Base-by-base conservation (phyloP, 2,797 vertebrate genomes). In the Aphelocoma californica region DNA sequence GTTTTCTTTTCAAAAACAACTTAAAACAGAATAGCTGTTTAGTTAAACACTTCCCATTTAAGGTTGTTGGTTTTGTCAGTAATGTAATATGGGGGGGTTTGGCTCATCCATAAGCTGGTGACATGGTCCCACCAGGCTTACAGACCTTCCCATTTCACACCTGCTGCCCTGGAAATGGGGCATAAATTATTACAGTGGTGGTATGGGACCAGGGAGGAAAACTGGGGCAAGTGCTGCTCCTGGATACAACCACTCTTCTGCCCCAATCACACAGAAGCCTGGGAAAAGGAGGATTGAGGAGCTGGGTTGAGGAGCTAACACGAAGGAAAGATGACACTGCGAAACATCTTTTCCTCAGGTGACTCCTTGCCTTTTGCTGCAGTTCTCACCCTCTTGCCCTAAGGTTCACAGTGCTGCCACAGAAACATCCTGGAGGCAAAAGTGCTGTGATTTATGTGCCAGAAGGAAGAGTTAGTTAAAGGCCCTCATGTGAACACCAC, bases 81-180 rank as follows among this genome's bases (percentile, higher is more conserved):
- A 80, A 53, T 44, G 14, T 20, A 88, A 80, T 18, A 67, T 2
- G 15, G 7, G 8, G 1, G 0, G 0, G 20, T 64, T 72, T 80
- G 60, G 14, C 44, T 88, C 34, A 86, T 2, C 40, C 17, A 10
- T 8, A 70, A 48, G 47, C 7, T 71, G 69, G 25, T 74, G 48
- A 32, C 0, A 0, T 10, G 14, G 34, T 64, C 58, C 34, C 38
- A 60, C 11, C n/a, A 88, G 57, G 19, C 18, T 85, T 56, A 65
- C 14, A 86, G 40, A 38, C 19, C n/a, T 91, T 69, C 45, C 29
- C 34, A 40, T 40, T 84, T 73, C 69, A 83, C 25, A 75, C 8
- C 19, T 47, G 19, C 44, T 53, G 13, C 32, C 93, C 44, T 56
- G 60, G 26, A 88, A 83, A 88, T n/a, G 20, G 40, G 51, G 10